These are phyloP conservation scores for Oligia strigilis DNA, from an alignment of 2,888 invertebrate genomes.

Conservation along the genomic window DNA sequence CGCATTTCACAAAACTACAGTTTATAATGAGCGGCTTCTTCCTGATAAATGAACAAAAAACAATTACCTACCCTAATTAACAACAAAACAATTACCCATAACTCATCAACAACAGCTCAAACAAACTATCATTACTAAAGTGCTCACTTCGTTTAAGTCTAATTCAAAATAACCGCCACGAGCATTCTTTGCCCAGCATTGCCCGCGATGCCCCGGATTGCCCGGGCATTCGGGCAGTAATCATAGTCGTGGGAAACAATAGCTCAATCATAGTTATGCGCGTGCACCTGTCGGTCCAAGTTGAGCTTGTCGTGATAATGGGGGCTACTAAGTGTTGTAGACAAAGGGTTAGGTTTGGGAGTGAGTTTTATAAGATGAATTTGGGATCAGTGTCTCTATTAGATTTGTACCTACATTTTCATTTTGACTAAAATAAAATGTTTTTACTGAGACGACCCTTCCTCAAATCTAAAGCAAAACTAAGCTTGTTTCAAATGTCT, in stretches of 20 bases:
- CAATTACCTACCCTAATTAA: neutral
- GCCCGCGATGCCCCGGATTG: constrained; percentile 16
- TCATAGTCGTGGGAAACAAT: constrained; percentile 88
- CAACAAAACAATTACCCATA: constrained; percentile 13
- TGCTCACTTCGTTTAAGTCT: constrained; percentile 58
- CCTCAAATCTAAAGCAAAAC: neutral
- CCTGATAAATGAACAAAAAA: neutral
- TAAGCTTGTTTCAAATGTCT: neutral
- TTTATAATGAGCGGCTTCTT: neutral
- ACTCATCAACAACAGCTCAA: constrained; percentile 23
- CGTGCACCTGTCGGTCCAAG: constrained; percentile 84
- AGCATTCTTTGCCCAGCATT: constrained; percentile 46
- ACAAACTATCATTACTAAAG: constrained; percentile 26
- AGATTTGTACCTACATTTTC: neutral
- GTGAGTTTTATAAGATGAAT: constrained; percentile 6
- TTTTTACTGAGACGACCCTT: neutral
- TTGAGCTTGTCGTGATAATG: constrained; percentile 66
- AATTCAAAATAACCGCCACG: constrained; percentile 53
- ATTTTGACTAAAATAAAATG: neutral
- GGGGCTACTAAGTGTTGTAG: constrained; percentile 67
- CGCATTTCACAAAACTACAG: neutral
- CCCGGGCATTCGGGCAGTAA: constrained; percentile 44
- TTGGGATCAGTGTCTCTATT: neutral
- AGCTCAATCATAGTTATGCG: constrained; percentile 86
- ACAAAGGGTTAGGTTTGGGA: neutral